Conservation (phyloP, 2,113 vertebrate species). For the Pyrgilauda ruficollis region DNA sequence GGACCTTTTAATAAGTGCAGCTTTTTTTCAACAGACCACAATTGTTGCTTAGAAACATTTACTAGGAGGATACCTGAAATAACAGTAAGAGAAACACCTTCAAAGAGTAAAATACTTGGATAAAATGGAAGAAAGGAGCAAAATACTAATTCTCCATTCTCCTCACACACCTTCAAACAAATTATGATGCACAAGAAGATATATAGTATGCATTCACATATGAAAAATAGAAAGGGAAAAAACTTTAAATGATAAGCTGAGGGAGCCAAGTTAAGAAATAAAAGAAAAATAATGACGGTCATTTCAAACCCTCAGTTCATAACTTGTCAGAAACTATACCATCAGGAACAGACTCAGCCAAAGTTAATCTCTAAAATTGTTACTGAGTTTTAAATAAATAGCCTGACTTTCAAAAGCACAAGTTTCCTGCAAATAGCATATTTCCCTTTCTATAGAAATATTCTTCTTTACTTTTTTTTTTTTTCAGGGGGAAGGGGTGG, state of each 20-base stretch:
- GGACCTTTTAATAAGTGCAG: conserved; percentile 47
- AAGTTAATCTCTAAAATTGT: background rate
- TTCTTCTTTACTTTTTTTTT: background rate
- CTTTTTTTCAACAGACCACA: conserved; percentile 32
- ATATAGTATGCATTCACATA: background rate
- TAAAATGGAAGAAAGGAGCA: background rate
- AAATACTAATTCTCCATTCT: background rate
- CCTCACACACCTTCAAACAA: background rate
- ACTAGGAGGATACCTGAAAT: background rate
- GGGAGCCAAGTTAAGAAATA: background rate
- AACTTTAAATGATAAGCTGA: background rate
- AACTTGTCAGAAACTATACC: background rate
- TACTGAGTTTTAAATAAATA: background rate
- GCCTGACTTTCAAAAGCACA: background rate
- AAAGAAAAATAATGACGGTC: background rate
- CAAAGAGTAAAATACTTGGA: background rate
- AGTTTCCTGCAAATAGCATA: background rate
- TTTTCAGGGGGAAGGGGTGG: fast-evolving
- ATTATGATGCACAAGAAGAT: background rate
- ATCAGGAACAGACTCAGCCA: background rate
- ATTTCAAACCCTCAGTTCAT: background rate
- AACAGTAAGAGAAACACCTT: background rate
- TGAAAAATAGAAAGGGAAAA: background rate
- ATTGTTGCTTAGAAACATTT: conserved; percentile 40
- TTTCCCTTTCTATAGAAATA: background rate